phyloP scores from a whole-genome alignment of 1,140 invertebrate species.

The Drosophila nannoptera region DNA sequence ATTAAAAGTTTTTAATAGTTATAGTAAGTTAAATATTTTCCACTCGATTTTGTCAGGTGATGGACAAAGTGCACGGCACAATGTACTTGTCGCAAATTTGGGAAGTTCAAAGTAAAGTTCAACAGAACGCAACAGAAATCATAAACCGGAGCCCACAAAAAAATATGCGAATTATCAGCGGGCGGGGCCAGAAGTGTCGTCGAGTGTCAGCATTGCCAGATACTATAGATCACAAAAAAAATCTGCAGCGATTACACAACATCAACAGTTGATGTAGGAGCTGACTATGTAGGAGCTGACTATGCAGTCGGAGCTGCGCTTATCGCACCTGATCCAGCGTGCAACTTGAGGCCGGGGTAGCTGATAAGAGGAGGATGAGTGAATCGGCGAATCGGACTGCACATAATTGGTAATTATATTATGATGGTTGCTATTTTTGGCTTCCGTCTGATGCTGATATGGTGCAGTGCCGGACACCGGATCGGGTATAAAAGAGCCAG shows the following conservation, averaged over 20 bases:
- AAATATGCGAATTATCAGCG: slow-evolving; percentile 5
- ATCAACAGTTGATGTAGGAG: too few species aligned
- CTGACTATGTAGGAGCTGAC: not conserved
- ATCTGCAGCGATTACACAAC: slow-evolving; percentile 5
- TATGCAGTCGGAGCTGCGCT: slow-evolving; percentile 16
- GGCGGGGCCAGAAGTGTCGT: slow-evolving; percentile 4
- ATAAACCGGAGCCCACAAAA: not conserved
- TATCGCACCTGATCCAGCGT: slow-evolving; percentile 22
- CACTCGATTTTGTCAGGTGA: not conserved
- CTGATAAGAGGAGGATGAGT: not conserved
- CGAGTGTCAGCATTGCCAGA: slow-evolving; percentile 15
- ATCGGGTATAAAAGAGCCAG: slow-evolving; percentile 41
- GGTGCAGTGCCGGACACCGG: slow-evolving; percentile 23
- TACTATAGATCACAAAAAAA: not conserved
- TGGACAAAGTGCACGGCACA: not conserved
- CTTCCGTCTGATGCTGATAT: slow-evolving; percentile 38
- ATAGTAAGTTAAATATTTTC: not conserved
- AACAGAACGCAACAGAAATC: slow-evolving; percentile 1
- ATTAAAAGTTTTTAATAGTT: not conserved
- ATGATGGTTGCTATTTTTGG: slow-evolving; percentile 20
- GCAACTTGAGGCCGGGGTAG: not conserved
- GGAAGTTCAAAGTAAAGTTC: not conserved
- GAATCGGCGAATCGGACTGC: slow-evolving; percentile 31
- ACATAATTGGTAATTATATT: slow-evolving; percentile 22
- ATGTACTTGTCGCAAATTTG: not conserved